A percentile compares a stretch with the other conserved stretches of the same genome.
Conservation (phyloP, 2,888 invertebrate species). For the Pollenia labialis region DNA sequence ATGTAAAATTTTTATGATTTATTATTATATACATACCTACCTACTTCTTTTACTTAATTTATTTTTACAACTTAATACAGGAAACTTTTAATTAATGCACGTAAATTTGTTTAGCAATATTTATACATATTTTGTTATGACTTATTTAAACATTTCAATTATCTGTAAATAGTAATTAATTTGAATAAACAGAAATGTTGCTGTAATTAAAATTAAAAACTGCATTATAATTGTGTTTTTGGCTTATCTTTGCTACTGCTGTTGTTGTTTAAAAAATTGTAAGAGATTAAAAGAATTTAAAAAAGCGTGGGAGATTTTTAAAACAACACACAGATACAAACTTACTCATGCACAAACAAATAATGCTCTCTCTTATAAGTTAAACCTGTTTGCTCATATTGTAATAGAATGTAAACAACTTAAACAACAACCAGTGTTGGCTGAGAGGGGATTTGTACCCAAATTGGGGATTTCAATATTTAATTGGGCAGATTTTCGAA, state of each 20-base stretch:
- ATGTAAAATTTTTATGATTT: background rate
- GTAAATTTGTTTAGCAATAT: constrained; percentile 6
- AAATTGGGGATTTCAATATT: too few relatives aligned
- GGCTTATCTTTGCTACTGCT: background rate
- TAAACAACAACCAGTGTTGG: constrained; percentile 14
- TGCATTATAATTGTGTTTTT: constrained; percentile 30
- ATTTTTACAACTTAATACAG: constrained; percentile 10
- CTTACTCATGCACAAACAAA: too few relatives aligned
- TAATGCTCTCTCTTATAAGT: background rate
- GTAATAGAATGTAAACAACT: constrained; percentile 64
- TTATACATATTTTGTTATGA: constrained; percentile 46
- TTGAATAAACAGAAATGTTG: background rate
- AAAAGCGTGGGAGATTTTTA: constrained; percentile 68
- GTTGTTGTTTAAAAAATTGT: constrained; percentile 29
- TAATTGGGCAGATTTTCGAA: too few relatives aligned
- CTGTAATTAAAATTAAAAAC: constrained; percentile 41
- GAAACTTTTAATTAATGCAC: constrained; percentile 40
- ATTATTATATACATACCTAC: too few relatives aligned
- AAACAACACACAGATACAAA: constrained; percentile 18
- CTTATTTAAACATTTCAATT: constrained; percentile 51
- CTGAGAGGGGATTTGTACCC: background rate
- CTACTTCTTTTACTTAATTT: background rate
- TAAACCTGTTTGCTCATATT: constrained; percentile 18
- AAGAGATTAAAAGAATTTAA: constrained; percentile 48
- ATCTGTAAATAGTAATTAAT: background rate